phyloP scores from a whole-genome alignment of 2,888 invertebrate species.

The Bombylius major region DNA sequence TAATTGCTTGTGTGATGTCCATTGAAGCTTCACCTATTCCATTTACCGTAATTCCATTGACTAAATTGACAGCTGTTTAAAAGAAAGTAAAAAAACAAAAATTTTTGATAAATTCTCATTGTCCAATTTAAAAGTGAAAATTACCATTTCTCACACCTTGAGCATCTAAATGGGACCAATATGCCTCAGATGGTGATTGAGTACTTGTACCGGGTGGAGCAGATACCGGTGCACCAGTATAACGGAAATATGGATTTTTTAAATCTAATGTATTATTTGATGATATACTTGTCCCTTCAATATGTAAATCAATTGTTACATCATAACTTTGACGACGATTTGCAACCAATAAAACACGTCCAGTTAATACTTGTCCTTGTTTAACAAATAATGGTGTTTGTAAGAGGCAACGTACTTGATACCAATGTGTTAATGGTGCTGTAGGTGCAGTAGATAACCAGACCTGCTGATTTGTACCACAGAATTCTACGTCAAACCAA shows the following conservation, averaged over 20 bases:
- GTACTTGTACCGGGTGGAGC: conserved; percentile 86
- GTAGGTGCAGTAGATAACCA: conserved; percentile 98
- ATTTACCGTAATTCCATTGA: conserved; percentile 62
- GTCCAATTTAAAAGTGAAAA: conserved; percentile 1
- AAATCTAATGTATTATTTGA: conserved; percentile 89
- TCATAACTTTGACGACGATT: conserved; percentile 98
- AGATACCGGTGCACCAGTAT: conserved; percentile 83
- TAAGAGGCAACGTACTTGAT: conserved; percentile 91
- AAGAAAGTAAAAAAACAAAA: conserved; percentile 1
- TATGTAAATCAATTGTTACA: conserved; percentile 85
- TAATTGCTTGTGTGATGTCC: conserved; percentile 49
- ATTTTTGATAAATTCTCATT: conserved; percentile 1
- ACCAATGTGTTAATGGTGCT: conserved; percentile 98
- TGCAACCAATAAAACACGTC: conserved; percentile 75
- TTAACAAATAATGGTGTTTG: conserved; percentile 90
- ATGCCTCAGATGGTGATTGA: conserved; percentile 85
- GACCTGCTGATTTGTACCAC: conserved; percentile 76
- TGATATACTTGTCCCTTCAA: conserved; percentile 77
- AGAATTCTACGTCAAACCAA: conserved; percentile 98
- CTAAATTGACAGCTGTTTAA: conserved; percentile 51
- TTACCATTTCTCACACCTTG: conserved; percentile 41
- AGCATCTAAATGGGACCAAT: conserved; percentile 76
- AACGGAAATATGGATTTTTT: conserved; percentile 97
- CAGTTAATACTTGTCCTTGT: conserved; percentile 82
- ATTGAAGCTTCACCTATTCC: conserved; percentile 60